Percentiles rank a stretch among this genome's conserved stretches.
Evolutionary conservation across 2,113 vertebrate genomes (phyloP).

Genomic region (Xenus cinereus): DNA sequence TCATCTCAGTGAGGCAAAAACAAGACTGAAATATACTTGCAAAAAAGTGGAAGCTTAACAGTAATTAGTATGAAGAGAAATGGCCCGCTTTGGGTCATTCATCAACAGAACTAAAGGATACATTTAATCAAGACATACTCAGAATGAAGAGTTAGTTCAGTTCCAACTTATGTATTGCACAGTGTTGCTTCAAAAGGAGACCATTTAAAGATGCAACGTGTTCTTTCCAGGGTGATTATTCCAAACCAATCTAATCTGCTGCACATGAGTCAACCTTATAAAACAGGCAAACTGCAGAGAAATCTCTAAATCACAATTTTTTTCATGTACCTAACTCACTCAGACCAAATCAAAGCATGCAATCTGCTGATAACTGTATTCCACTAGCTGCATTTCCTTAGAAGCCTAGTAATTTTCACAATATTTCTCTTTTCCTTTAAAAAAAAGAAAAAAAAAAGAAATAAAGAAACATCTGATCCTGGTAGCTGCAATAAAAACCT

Average conservation of each 20-base stretch:
- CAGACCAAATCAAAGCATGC: constrained; percentile 37
- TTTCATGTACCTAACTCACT: not conserved
- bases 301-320: not conserved
- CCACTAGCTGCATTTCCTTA: not conserved
- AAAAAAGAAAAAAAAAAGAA: not conserved
- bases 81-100: not conserved
- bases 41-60: not conserved
- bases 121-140: not conserved
- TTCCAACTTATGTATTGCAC: not conserved
- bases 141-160: not conserved
- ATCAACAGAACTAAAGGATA: not conserved
- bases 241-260: constrained; percentile 13
- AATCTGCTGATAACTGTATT: constrained; percentile 43
- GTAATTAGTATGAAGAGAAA: not conserved
- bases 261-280: not conserved
- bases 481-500: not conserved
- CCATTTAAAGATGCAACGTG: not conserved
- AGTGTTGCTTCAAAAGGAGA: not conserved
- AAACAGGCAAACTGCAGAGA: constrained; percentile 14
- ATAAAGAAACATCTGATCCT: not conserved
- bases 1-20: not conserved
- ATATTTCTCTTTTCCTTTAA: not conserved
- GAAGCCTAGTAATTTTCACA: constrained; percentile 16
- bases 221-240: not conserved
- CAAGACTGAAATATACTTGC: not conserved